phyloP scores from a whole-genome alignment of 2,113 vertebrate species.

The Forbesichthys agassizii region DNA sequence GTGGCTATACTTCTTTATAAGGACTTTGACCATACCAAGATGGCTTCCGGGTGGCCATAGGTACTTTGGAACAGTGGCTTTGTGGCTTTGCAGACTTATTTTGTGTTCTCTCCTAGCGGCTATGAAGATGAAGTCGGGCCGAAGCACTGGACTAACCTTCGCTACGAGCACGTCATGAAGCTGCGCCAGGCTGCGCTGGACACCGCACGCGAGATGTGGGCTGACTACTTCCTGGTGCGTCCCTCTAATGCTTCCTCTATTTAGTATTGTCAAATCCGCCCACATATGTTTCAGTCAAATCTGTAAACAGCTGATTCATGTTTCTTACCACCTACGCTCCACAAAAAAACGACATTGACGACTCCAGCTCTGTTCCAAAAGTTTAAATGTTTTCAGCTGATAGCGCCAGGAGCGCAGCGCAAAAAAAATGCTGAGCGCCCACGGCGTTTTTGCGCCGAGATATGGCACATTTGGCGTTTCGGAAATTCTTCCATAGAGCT shows the following conservation, averaged over 20 bases:
- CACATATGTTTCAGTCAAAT: not conserved
- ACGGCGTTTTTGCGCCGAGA: too few species aligned
- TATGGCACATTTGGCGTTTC: too few species aligned
- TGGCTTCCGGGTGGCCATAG: too few species aligned
- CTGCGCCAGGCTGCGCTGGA: constrained; percentile 86
- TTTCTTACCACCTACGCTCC: too few species aligned
- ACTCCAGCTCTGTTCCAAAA: not conserved
- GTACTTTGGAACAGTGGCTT: too few species aligned
- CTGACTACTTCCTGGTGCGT: constrained; percentile 86
- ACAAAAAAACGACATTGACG: not conserved
- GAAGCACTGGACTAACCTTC: constrained; percentile 85
- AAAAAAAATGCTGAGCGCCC: too few species aligned
- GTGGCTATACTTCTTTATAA: too few species aligned
- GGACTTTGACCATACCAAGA: too few species aligned
- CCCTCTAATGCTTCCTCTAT: not conserved
- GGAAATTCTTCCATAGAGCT: too few species aligned
- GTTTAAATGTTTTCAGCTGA: too few species aligned
- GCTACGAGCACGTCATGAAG: constrained; percentile 88
- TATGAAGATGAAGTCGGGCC: constrained; percentile 84
- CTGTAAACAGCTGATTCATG: constrained; percentile 3
- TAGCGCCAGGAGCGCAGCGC: too few species aligned
- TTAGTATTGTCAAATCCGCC: not conserved
- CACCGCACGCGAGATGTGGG: constrained; percentile 83
- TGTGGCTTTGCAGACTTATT: not conserved
- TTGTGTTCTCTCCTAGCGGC: constrained; percentile 50